Conservation (phyloP, 2,113 vertebrate species). For the Hemiscyllium ocellatum region DNA sequence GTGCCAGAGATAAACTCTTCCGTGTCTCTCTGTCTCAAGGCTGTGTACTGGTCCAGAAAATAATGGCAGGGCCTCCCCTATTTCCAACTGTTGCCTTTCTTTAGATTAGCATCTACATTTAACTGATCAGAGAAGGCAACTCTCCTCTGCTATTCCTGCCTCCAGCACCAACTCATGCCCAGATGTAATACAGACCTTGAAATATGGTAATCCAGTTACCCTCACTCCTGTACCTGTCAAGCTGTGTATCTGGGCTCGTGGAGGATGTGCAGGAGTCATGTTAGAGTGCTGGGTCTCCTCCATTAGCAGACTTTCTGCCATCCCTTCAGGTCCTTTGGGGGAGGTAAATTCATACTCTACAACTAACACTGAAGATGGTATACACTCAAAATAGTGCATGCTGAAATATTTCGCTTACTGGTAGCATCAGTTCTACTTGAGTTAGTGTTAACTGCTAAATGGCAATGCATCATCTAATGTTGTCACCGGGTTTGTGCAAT, state of each 20-base stretch:
- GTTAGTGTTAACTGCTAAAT: background rate
- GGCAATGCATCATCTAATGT: background rate
- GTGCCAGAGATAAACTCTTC: background rate
- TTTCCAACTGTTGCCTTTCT: background rate
- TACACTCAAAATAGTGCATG: background rate
- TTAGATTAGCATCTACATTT: background rate
- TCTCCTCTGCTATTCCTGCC: background rate
- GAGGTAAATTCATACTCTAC: background rate
- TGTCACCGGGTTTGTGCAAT: background rate
- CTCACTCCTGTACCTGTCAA: too few species aligned
- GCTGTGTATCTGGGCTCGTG: background rate
- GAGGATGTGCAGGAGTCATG: background rate
- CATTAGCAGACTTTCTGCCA: background rate
- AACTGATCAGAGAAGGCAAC: background rate
- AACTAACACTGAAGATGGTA: background rate
- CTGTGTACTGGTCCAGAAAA: background rate
- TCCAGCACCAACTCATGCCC: background rate
- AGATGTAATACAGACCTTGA: background rate
- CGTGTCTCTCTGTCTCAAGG: background rate
- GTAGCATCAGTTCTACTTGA: background rate
- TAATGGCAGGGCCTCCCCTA: background rate
- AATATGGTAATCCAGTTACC: background rate
- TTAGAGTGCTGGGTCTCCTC: background rate
- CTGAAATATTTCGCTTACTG: background rate
- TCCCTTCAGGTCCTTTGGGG: background rate